These are phyloP conservation scores for Empidonax alnorum DNA, from an alignment of 2,113 vertebrate genomes.

Conservation along the genomic window DNA sequence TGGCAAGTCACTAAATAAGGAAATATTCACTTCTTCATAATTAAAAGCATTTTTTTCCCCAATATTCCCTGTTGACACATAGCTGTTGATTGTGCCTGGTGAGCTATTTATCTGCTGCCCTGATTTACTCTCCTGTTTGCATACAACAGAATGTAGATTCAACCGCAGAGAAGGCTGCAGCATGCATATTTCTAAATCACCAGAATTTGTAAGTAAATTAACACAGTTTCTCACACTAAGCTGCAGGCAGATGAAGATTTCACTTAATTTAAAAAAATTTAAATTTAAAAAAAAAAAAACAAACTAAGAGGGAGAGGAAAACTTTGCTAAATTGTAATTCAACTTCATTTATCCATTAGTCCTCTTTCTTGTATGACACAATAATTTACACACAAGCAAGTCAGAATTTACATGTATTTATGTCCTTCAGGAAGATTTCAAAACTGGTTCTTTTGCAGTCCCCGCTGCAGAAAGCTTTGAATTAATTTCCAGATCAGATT, in stretches of 20 bases:
- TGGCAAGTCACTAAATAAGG: slow-evolving; percentile 49
- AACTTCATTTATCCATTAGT: background rate
- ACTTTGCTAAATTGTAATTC: slow-evolving; percentile 10
- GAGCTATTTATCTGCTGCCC: background rate
- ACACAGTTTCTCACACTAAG: slow-evolving; percentile 17
- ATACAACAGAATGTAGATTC: background rate
- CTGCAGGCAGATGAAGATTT: slow-evolving; percentile 1
- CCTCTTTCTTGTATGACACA: background rate
- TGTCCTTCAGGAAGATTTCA: slow-evolving; percentile 59
- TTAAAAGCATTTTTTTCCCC: slow-evolving; percentile 52
- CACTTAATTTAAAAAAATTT: background rate
- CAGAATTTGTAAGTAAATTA: slow-evolving; percentile 19
- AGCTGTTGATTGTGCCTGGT: background rate
- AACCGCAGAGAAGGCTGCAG: background rate
- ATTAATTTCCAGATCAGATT: slow-evolving; percentile 75
- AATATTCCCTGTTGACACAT: background rate
- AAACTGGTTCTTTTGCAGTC: slow-evolving; percentile 45
- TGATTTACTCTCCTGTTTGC: background rate
- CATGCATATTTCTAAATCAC: background rate
- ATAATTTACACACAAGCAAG: background rate
- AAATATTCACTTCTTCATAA: slow-evolving; percentile 64
- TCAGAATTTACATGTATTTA: slow-evolving; percentile 48
- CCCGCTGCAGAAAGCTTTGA: slow-evolving; percentile 64
- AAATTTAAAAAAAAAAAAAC: background rate
- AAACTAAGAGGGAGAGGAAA: background rate